phyloP scores from a whole-genome alignment of 2,888 invertebrate genomes.

The Anthrax anthrax region DNA sequence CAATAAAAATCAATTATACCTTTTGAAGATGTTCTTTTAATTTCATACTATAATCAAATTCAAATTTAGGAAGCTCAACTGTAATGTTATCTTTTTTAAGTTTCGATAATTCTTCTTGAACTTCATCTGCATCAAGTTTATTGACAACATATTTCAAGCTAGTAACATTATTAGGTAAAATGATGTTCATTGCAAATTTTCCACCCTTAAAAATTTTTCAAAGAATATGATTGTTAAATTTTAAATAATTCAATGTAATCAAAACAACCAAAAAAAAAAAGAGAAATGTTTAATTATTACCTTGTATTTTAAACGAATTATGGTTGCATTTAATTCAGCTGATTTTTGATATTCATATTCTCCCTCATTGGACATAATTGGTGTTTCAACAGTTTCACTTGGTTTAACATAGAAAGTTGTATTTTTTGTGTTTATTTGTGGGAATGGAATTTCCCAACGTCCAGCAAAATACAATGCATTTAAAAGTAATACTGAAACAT shows the following conservation, averaged over 20 bases:
- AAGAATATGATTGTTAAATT: conserved; percentile 12
- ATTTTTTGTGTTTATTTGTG: no score
- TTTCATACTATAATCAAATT: conserved; percentile 38
- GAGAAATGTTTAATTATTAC: no score
- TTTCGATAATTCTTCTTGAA: conserved; percentile 42
- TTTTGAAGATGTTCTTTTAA: no score
- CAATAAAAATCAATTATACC: no score
- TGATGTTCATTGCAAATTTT: conserved; percentile 57
- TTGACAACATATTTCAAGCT: conserved; percentile 46
- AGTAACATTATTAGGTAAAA: conserved; percentile 51
- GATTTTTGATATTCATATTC: conserved; percentile 33
- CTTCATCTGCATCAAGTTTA: conserved; percentile 38
- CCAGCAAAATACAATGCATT: no score
- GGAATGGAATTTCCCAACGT: no score
- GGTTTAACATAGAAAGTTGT: no score
- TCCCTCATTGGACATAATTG: no score
- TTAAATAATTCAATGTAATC: no score
- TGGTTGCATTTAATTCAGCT: conserved; percentile 30
- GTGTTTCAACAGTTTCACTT: no score
- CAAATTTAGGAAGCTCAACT: conserved; percentile 57
- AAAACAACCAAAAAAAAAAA: no score
- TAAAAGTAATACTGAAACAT: no score
- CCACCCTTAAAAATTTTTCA: conserved; percentile 42
- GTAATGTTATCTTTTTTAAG: conserved; percentile 46
- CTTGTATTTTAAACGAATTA: conserved; percentile 57